Evolutionary conservation across 2,113 vertebrate species (phyloP).

Genomic region (Zosterops lateralis): DNA sequence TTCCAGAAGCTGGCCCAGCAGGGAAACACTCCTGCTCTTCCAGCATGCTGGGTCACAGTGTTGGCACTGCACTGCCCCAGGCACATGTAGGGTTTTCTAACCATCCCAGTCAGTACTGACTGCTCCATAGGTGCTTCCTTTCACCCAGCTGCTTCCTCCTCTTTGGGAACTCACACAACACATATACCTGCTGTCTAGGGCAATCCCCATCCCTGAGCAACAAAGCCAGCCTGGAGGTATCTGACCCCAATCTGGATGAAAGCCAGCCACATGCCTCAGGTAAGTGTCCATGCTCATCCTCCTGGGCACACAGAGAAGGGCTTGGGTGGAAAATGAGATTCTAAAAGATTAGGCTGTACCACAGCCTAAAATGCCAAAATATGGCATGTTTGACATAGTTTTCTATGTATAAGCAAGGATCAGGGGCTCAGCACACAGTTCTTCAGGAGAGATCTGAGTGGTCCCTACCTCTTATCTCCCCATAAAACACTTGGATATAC

Average conservation of each 20-base stretch:
- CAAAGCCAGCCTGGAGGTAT: neutral
- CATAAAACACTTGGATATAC: neutral
- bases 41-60: fast-evolving
- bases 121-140: neutral
- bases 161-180: neutral
- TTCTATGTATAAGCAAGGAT: neutral
- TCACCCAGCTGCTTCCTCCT: neutral
- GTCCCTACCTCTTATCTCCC: neutral
- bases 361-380: too few relatives aligned
- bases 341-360: neutral
- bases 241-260: neutral
- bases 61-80: neutral
- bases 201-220: neutral
- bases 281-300: neutral
- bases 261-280: neutral
- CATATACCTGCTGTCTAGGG: neutral
- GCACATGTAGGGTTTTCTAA: neutral
- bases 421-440: neutral
- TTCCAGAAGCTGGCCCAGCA: fast-evolving
- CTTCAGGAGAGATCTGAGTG: neutral
- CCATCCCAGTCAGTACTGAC: neutral
- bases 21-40: neutral
- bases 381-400: neutral
- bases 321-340: neutral
- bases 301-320: neutral